Percentiles rank a stretch among this genome's conserved stretches.
Conservation (phyloP, 2,113 vertebrate genomes). For the Labrus mixtus region DNA sequence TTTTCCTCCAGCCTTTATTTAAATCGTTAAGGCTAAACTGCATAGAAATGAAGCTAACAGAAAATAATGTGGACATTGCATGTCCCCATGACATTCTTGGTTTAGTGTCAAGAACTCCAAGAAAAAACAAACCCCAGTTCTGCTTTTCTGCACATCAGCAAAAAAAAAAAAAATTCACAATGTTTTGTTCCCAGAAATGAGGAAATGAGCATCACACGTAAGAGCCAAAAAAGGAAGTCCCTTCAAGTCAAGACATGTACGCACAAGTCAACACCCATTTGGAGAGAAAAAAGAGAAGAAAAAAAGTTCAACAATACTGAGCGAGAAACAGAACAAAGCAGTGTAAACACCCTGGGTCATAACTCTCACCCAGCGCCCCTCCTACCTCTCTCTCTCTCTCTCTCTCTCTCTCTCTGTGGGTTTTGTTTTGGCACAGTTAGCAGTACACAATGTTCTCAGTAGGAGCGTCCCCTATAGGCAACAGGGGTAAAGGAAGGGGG, state of each 20-base stretch:
- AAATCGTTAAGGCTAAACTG: neutral
- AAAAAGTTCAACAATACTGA: constrained; percentile 28
- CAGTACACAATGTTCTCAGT: constrained; percentile 82
- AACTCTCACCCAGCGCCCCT: constrained; percentile 61
- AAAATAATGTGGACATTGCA: neutral
- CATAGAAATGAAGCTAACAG: neutral
- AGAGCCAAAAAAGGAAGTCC: constrained; percentile 31
- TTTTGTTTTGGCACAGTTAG: constrained; percentile 79
- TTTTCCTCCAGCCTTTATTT: neutral
- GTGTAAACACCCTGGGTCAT: constrained; percentile 75
- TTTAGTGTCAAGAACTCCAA: neutral
- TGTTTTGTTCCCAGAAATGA: constrained; percentile 35
- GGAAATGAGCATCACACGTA: constrained; percentile 6
- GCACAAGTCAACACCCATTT: constrained; percentile 39
- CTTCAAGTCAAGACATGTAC: constrained; percentile 35
- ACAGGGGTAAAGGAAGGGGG: constrained; percentile 60
- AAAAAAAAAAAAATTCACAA: constrained; percentile 8
- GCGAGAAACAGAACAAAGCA: constrained; percentile 64
- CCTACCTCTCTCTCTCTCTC: constrained; percentile 42
- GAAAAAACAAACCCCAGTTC: constrained; percentile 12
- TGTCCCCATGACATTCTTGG: neutral
- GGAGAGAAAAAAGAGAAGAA: constrained; percentile 4
- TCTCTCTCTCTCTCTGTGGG: constrained; percentile 21
- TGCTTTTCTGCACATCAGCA: constrained; percentile 10
- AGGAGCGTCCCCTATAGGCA: constrained; percentile 67